A percentile compares a stretch with the other conserved stretches of the same genome.
Conservation (phyloP, 1,140 invertebrate genomes). For the Psix sp. region DNA sequence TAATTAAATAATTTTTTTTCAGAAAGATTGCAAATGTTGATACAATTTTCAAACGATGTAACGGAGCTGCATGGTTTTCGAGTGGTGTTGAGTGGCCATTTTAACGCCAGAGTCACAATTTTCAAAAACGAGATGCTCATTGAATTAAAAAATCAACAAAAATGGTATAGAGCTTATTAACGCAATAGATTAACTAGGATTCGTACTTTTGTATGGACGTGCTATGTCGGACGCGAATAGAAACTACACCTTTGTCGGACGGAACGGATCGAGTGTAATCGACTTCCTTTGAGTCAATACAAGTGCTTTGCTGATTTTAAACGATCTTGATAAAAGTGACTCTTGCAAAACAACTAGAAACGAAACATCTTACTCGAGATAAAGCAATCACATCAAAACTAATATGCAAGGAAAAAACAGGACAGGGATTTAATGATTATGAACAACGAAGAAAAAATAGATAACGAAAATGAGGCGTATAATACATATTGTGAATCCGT, state of each 20-base stretch:
- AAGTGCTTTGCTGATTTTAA: background rate
- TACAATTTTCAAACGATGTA: slow-evolving; percentile 1
- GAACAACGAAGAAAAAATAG: too few relatives aligned
- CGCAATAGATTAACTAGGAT: background rate
- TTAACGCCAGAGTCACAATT: background rate
- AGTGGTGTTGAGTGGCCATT: slow-evolving; percentile 2
- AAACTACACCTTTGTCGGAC: slow-evolving; percentile 1
- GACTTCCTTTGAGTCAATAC: slow-evolving; percentile 1
- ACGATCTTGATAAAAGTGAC: slow-evolving; percentile 4
- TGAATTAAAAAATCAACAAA: background rate
- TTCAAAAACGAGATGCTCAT: background rate
- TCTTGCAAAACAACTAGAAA: background rate
- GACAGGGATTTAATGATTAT: background rate
- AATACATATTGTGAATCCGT: too few relatives aligned
- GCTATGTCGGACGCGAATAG: background rate
- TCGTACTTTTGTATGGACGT: background rate
- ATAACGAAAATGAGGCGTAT: background rate
- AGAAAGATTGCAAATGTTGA: background rate
- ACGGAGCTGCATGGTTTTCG: slow-evolving; percentile 8
- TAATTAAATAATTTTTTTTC: slow-evolving; percentile 9
- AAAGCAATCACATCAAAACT: background rate
- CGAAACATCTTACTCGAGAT: background rate
- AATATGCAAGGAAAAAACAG: background rate
- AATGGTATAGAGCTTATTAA: slow-evolving; percentile 1
- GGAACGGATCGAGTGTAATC: slow-evolving; percentile 7